These are phyloP conservation scores for Helicorthomorpha holstii DNA, from an alignment of 1,140 invertebrate genomes.

Conservation along the genomic window DNA sequence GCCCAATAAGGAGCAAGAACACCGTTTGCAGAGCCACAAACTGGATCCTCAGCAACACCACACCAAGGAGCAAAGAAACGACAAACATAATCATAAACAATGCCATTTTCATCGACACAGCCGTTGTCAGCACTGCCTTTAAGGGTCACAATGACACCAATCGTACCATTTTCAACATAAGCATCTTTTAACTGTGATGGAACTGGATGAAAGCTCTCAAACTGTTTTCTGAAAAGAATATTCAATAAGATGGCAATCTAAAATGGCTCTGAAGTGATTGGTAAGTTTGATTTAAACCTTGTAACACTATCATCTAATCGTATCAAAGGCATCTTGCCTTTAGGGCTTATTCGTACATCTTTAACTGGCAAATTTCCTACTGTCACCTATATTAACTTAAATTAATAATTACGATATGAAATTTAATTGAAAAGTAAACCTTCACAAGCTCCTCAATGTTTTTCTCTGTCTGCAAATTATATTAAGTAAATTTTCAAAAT, in stretches of 20 bases:
- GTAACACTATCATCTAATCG: constrained; percentile 16
- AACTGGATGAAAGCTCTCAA: constrained; percentile 15
- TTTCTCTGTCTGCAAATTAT: not conserved
- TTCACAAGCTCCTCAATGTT: not conserved
- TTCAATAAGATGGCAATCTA: not conserved
- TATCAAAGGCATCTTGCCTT: constrained; percentile 20
- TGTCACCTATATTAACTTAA: not conserved
- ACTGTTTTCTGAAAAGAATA: constrained; percentile 13
- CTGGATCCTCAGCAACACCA: constrained; percentile 40
- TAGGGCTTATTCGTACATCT: constrained; percentile 18
- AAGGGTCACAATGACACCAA: constrained; percentile 25
- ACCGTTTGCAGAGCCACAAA: constrained; percentile 36
- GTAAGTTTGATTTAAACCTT: not conserved
- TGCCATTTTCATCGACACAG: constrained; percentile 14
- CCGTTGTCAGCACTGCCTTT: constrained; percentile 17
- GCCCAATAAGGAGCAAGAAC: constrained; percentile 32
- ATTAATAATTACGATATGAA: not conserved
- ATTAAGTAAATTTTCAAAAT: not conserved
- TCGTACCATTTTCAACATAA: constrained; percentile 14
- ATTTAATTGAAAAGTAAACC: not conserved
- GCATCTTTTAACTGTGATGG: not conserved
- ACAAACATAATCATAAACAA: constrained; percentile 31
- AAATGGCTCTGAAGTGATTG: not conserved
- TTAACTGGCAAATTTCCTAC: constrained; percentile 9
- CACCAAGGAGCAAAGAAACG: constrained; percentile 40